Base-by-base conservation (phyloP, 2,113 vertebrate genomes). In the Pterocles gutturalis region DNA sequence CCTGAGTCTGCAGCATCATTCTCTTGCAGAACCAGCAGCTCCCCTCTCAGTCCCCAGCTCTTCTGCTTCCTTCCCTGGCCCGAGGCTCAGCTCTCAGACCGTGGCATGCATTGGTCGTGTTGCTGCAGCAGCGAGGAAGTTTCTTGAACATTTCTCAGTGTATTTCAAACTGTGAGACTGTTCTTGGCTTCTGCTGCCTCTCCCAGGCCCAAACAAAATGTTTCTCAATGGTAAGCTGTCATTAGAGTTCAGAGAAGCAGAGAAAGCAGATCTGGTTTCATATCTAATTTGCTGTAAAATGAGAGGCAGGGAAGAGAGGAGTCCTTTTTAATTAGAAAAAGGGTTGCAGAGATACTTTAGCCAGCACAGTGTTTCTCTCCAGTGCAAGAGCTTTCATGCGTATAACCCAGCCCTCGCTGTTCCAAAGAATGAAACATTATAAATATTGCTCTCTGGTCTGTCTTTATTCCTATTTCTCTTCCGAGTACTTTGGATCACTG, bases 231-330 rank as follows among this genome's bases (percentile, higher is more conserved):
- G n/a, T 77, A 58, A 92, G 58, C 87, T 73, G 93, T 93, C 87
- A 7, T 66, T 86, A 81, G 54, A 94, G 91, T 14, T 80, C 78
- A 34, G 96, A 92, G 80, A 43, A 78, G 87, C 83, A 75, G 87
- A 58, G 93, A 77, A 72, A 90, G 92, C 87, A 90, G 96, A 84
- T 97, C 93, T 95, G 93, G 49, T 96, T 97, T 97, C 96, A 7
- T 31, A 93, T 96, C 96, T 80, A 86, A 96, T 96, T 96, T 73
- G 71, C 85, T 97, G 93, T 88, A 96, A 96, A 93, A 62, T 0
- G 95, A 96, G 95, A 97, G 71, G 92, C 58, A n/a, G 49, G 11
- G 71, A 88, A 65, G 90, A 96, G 95, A 90, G 84, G 95, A 93
- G 75, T 34, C 85, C n/a, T 73, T 95, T 92, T 94, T 94, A 94